Base-by-base conservation (phyloP, 2,797 vertebrate genomes). In the Acipenser ruthenus region DNA sequence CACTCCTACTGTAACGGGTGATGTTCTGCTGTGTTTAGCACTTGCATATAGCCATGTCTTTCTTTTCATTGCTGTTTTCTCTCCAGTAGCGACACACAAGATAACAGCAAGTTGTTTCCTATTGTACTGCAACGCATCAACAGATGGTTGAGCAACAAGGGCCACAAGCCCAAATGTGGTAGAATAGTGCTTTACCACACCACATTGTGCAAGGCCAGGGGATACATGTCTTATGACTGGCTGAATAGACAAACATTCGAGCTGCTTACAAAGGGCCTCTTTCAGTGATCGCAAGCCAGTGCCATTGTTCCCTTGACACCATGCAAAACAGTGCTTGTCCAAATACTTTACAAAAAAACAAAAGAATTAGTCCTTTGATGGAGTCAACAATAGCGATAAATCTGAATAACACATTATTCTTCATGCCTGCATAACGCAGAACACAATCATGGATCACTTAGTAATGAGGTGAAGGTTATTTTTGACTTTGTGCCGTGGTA, bases 131-230 rank as follows among this genome's bases (percentile, higher is more conserved):
- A 10, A n/a, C 8, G n/a, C 11, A 37, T 58, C 15, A 58, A 4
- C 15, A n/a, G 12, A 58, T 11, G 6, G 11, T 13, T 12, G 55
- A 58, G 55, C 12, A n/a, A 13, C 55, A 7, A 58, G 10, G 37
- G 11, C 55, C 55, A 58, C 11, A 58, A n/a, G 11, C 55, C 55
- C 72, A 66, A 79, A 77, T 84, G 79, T 82, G 79, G 79, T 15
- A 64, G 50, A 55, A 62, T 55, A 62, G 50, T 48, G 69, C 59
- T 71, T 11, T 58, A 13, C 12, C 55, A 50, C 60, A 55, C 47
- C 10, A 15, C 65, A 58, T 63, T 67, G 62, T 56, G n/a, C 48
- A 50, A n/a, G 68, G 59, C 60, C 61, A 11, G 67, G 60, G 64
- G n/a, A 11, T 47, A 67, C 71, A 74, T 69, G 65, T 64, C 48